Evolutionary conservation across 2,888 invertebrate genomes (phyloP).

Genomic region (Zaprionus obscuricornis): DNA sequence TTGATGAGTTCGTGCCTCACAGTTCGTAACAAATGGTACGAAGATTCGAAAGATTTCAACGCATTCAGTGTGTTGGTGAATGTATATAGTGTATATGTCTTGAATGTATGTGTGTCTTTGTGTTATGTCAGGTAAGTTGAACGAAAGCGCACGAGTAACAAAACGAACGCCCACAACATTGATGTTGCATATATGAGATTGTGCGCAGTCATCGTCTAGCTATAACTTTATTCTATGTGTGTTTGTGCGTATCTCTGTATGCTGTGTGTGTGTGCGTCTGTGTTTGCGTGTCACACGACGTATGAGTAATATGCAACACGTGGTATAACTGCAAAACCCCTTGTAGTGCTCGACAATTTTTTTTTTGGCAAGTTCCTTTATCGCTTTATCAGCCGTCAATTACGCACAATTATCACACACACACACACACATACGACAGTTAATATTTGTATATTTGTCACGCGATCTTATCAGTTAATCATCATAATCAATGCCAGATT

Average conservation of each 20-base stretch:
- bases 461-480: slow-evolving; percentile 52
- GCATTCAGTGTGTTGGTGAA: slow-evolving; percentile 30
- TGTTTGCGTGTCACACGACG: slow-evolving; percentile 30
- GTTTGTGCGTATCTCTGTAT: neutral
- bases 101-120: slow-evolving; percentile 2
- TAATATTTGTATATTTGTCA: too few species aligned
- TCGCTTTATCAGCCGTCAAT: slow-evolving; percentile 67
- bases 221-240: neutral
- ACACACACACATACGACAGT: too few species aligned
- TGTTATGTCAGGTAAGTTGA: slow-evolving; percentile 41
- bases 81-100: slow-evolving; percentile 1
- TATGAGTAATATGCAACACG: slow-evolving; percentile 68
- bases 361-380: slow-evolving; percentile 26
- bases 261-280: slow-evolving; percentile 10
- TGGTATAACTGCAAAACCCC: slow-evolving; percentile 39
- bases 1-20: slow-evolving; percentile 23
- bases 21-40: slow-evolving; percentile 46
- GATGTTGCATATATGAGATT: slow-evolving; percentile 44
- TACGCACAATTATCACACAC: slow-evolving; percentile 65
- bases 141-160: slow-evolving; percentile 36
- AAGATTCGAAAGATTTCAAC: slow-evolving; percentile 76
- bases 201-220: slow-evolving; percentile 63
- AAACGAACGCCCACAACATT: slow-evolving; percentile 51
- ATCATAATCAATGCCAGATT: slow-evolving; percentile 63
- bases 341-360: slow-evolving; percentile 3